Base-by-base conservation (phyloP, 2,113 vertebrate species). In the Pterocles burchelli region DNA sequence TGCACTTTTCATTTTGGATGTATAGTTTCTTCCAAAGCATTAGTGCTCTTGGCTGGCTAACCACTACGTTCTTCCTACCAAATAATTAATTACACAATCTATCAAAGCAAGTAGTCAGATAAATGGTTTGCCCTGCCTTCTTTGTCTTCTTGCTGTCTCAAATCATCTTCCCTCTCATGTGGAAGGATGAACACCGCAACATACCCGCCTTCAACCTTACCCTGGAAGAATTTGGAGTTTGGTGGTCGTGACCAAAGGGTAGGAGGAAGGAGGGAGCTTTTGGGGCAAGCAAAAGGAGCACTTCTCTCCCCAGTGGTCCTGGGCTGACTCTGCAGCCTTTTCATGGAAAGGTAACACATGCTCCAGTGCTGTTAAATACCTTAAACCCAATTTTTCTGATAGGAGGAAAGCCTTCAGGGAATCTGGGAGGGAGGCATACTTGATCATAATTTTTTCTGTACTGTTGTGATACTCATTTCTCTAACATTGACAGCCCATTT, bases 1-100 rank as follows among this genome's bases (percentile, higher is more conserved):
- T 71, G 31, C 41, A 57, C 75, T 90, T 88, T 95, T 90, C 61
- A 71, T 93, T 88, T 85, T 72, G 43, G n/a, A 80, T 55, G 36
- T 55, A 88, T 84, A 91, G 51, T 31, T 84, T 86, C 55, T 88
- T 93, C 65, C 88, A 95, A 90, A 88, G 48, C 79, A 80, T 84
- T 86, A 86, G 13, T 71, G 67, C 21, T 93, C 84, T 85, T 93
- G 61, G 75, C 88, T 94, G 55, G 43, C 11, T 96, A 88, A 93
- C 63, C 45, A 74, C 46, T 77, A 48, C 46, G 46, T 73, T 93
- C 52, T 26, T 86, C 55, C 82, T 86, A 90, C 34, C 52, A 52
- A 91, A 85, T 91, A 77, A 90, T 89, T 95, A 86, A 91, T 90
- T 59, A 70, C 10, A 57, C 18, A 52, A 63, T 88, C 70, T 68